Base-by-base conservation (phyloP, 2,888 invertebrate species). In the Rotaria sp. region DNA sequence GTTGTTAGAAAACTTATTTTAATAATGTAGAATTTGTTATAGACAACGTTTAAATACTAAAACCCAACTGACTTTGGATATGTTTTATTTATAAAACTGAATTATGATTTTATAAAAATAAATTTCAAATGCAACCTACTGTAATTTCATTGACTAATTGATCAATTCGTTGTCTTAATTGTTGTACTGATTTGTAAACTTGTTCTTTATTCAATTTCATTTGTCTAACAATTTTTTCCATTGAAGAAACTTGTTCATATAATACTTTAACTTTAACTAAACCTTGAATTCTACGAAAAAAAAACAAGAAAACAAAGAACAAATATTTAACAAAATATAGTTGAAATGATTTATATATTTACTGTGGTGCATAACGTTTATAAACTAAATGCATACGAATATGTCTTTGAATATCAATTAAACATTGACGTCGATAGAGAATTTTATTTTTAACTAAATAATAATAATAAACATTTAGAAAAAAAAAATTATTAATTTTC, bases 361-460 rank as follows among this genome's bases (percentile, higher is more conserved):
- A 84, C n/a, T 52, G 38, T n/a, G 86, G 80, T 45, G 67, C 84
- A 24, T 85, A 87, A 41, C 57, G 85, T 74, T 67, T 80, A 35
- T 84, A 80, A 21, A 67, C 50, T 13, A 95, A 91, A 92, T 94
- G 94, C 85, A 57, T 85, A 30, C 89, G 88, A 88, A 91, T 86
- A 96, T 93, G 0, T 95, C 96, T 50, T 89, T 89, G 91, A 55
- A 97, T 93, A 2, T 93, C 92, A 50, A 96, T 92, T 41, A 96
- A 93, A 89, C 95, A 94, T 88, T 94, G 92, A 87, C 94, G 93
- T 10, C 97, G 94, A 92, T 95, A 97, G 0, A 93, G 91, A 87
- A 99, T 97, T 91, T 96, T 97, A 92, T 97, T 96, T 92, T 95
- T 96, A 90, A 98, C 96, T 97, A 92, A 87, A 89, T 93, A 45